phyloP scores from a whole-genome alignment of 2,113 vertebrate species.

The Chlamydotis undulata region DNA sequence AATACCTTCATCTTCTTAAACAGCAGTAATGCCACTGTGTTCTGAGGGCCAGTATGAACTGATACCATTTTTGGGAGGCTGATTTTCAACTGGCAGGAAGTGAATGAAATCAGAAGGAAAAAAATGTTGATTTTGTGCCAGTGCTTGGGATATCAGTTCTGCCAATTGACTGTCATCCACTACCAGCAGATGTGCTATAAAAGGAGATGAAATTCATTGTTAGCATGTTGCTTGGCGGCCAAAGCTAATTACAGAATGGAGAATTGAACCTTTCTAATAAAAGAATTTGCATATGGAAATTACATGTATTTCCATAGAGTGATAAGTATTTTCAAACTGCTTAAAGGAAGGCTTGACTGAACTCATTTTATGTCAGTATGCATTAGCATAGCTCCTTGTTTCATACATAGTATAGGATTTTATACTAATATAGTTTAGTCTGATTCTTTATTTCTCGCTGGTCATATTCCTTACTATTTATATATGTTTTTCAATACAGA shows the following conservation, averaged over 20 bases:
- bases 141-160: not conserved
- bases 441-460: not conserved
- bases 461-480: not conserved
- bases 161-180: slow-evolving; percentile 43
- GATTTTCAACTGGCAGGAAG: slow-evolving; percentile 25
- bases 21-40: not conserved
- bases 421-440: not conserved
- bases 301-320: not conserved
- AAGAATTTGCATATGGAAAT: slow-evolving; percentile 45
- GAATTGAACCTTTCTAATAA: not conserved
- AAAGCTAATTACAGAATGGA: slow-evolving; percentile 25
- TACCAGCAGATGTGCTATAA: slow-evolving; percentile 52
- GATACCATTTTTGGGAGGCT: not conserved
- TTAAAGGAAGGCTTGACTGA: not conserved
- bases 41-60: not conserved
- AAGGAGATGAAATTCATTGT: slow-evolving; percentile 43
- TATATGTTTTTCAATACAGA: not conserved
- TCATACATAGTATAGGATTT: not conserved
- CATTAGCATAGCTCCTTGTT: not conserved
- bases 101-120: not conserved
- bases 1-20: slow-evolving; percentile 17
- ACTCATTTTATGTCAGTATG: not conserved
- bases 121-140: slow-evolving; percentile 1
- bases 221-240: not conserved
- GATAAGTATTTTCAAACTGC: slow-evolving; percentile 4